Evolutionary conservation across 2,797 vertebrate species (phyloP), one percentile per base, ranked within the genome.

Genomic region (Silurus aristotelis): DNA sequence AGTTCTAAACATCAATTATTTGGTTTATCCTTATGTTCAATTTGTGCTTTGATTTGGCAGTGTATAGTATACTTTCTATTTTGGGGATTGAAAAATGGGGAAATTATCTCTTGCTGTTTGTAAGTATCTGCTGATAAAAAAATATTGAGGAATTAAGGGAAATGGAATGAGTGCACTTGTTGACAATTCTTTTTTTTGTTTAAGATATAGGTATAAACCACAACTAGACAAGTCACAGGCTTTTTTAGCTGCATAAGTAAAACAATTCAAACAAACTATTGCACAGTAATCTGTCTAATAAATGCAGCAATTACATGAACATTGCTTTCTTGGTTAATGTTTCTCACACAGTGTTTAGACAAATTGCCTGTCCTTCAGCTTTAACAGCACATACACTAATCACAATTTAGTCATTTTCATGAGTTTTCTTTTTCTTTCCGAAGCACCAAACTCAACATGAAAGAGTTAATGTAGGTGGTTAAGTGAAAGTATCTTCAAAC

Each of bases 401-500:
- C 27, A 25, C 46, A 27, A 46, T 9, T 67, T 19, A 31, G 10
- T 67, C 46, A 67, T 67, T 81, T 55, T 20, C 14, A 48, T 67
- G 25, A 55, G 48, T 63, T 52, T 7, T 82, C 80, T n/a, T 76
- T 56, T 82, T 46, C 20, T 38, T 7, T 27, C 14, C 20, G 27
- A 81, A 75, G 60, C 61, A 80, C 5, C 70, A 81, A 75, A 85
- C 79, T 10, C 46, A 64, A n/a, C 6, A 20, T 76, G 48, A 43
- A 66, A 20, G 78, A 66, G 43, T 46, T 52, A 48, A 80, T 14
- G 14, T 80, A 67, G 38, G 78, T 64, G 60, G 71, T 79, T 83
- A 27, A 82, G 64, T 82, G 75, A 68, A 78, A 17, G 48, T 84
- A 77, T 84, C 75, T 67, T 84, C 84, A 84, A 38, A 80, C 83